Percentiles rank a stretch among this genome's conserved stretches.
Conservation (phyloP, 2,113 vertebrate genomes). For the Clinocottus analis region DNA sequence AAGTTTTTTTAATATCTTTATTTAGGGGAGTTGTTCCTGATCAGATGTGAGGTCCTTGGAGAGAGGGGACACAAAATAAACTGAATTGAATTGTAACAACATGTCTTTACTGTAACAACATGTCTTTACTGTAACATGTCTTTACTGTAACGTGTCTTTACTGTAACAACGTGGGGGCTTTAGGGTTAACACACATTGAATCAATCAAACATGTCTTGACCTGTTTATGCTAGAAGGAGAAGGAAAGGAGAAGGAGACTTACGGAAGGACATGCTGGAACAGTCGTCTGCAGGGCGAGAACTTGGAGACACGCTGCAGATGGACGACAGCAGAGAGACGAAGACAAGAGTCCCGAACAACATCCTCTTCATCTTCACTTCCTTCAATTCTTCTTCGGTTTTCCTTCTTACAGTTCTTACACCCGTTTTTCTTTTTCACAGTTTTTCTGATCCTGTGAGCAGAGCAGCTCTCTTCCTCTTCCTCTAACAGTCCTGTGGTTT, state of each 20-base stretch:
- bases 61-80: too few relatives aligned
- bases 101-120: not conserved
- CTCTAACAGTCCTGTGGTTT: not conserved
- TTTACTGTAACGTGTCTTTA: not conserved
- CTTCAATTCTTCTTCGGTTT: not conserved
- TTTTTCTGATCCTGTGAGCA: not conserved
- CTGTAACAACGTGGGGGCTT: not conserved
- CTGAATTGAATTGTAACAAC: not conserved
- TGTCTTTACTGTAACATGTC: not conserved
- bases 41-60: too few relatives aligned
- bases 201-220: not conserved
- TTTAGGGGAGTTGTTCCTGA: too few relatives aligned
- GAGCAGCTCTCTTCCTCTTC: constrained; percentile 8
- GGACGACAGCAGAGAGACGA: constrained; percentile 8
- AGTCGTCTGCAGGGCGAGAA: constrained; percentile 17
- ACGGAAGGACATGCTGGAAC: constrained; percentile 49
- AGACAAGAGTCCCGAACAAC: constrained; percentile 10
- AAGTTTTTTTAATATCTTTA: too few relatives aligned
- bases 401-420: not conserved
- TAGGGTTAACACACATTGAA: too few relatives aligned
- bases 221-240: not conserved
- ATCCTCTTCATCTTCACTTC: constrained; percentile 30
- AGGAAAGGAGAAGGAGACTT: constrained; percentile 36
- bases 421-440: not conserved
- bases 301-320: constrained; percentile 4